phyloP scores from a whole-genome alignment of 2,113 vertebrate genomes.

The Gambusia holbrooki region DNA sequence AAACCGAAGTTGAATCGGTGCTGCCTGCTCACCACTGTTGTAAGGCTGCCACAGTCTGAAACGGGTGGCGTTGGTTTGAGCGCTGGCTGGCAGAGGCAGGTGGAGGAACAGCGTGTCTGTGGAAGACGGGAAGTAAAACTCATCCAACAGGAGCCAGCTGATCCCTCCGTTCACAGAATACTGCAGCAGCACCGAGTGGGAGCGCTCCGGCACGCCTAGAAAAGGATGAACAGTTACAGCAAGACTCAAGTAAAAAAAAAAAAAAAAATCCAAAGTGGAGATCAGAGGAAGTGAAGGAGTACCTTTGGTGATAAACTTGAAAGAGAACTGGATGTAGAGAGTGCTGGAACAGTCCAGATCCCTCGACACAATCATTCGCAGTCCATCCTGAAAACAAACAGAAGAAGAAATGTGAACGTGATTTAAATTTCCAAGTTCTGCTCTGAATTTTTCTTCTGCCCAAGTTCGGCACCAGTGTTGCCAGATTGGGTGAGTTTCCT shows the following conservation, averaged over 20 bases:
- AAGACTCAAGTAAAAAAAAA: neutral
- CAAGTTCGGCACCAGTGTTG: neutral
- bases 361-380: conserved; percentile 93
- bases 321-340: conserved; percentile 95
- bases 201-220: conserved; percentile 92
- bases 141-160: conserved; percentile 94
- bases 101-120: conserved; percentile 95
- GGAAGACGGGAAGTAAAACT: conserved; percentile 95
- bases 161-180: conserved; percentile 95
- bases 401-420: neutral
- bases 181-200: conserved; percentile 94
- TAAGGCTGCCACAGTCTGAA: conserved; percentile 98
- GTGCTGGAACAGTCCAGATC: conserved; percentile 93
- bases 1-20: neutral
- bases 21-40: conserved; percentile 86
- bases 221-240: conserved; percentile 8
- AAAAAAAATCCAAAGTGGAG: neutral
- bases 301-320: conserved; percentile 98
- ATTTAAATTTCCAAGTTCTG: neutral
- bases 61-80: conserved; percentile 91
- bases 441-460: neutral
- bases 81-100: conserved; percentile 86
- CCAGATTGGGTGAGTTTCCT: too few relatives aligned
- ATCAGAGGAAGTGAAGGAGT: neutral
- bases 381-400: conserved; percentile 85